These are phyloP conservation scores for Amphibalanus amphitrite DNA, from an alignment of 1,140 invertebrate species.

Conservation along the genomic window DNA sequence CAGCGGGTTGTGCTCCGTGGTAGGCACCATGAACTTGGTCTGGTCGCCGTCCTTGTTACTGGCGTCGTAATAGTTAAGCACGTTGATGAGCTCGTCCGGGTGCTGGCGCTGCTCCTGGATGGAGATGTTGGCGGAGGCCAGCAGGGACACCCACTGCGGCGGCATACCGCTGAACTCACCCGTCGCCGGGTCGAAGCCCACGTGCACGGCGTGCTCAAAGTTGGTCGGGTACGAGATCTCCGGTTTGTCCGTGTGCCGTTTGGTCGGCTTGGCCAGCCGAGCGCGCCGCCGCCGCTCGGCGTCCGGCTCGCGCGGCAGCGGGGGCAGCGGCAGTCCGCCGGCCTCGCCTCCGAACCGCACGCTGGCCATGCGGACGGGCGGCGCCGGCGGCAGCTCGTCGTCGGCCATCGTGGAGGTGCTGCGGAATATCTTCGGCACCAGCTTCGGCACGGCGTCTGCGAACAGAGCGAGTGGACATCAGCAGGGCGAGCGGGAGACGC, in stretches of 20 bases:
- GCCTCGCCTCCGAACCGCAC: background rate
- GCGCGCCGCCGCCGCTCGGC: conserved; percentile 50
- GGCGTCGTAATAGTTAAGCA: conserved; percentile 92
- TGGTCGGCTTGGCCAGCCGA: conserved; percentile 40
- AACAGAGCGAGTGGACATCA: too few relatives aligned
- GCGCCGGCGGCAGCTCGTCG: conserved; percentile 79
- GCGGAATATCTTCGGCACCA: too few relatives aligned
- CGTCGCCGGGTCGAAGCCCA: conserved; percentile 90
- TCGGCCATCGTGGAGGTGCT: background rate
- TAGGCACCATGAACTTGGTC: conserved; percentile 70
- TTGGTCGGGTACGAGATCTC: conserved; percentile 98
- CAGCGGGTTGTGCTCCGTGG: background rate
- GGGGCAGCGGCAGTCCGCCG: conserved; percentile 23
- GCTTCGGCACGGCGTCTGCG: too few relatives aligned
- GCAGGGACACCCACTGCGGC: conserved; percentile 82
- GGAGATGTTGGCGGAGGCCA: conserved; percentile 94
- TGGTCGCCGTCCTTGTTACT: conserved; percentile 75
- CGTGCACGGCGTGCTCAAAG: conserved; percentile 96
- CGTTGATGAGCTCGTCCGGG: conserved; percentile 95
- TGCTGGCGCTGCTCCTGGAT: conserved; percentile 99
- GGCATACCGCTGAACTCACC: conserved; percentile 99
- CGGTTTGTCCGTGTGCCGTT: conserved; percentile 57
- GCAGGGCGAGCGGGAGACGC: too few relatives aligned
- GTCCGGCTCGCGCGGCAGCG: conserved; percentile 89
- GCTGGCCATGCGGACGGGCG: conserved; percentile 82